These are phyloP conservation scores for Eurois occulta DNA, from an alignment of 2,888 invertebrate species.

Conservation along the genomic window DNA sequence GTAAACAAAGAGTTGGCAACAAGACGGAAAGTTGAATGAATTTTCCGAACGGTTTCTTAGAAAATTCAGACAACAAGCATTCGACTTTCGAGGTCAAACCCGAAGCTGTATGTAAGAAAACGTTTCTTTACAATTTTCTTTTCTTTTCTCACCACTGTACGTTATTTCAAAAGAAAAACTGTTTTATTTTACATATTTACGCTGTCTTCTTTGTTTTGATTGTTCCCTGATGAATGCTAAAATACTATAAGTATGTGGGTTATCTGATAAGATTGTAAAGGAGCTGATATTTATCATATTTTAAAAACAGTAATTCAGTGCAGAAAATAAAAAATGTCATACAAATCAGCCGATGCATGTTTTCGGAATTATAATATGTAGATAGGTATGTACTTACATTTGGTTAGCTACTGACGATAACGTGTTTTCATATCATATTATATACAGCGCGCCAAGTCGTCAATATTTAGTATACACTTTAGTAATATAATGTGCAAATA, in stretches of 20 bases:
- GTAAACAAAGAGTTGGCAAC: conserved; percentile 64
- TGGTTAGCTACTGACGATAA: conserved; percentile 39
- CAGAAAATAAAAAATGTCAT: conserved; percentile 19
- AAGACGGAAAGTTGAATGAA: conserved; percentile 45
- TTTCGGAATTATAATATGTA: neutral
- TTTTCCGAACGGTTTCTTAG: conserved; percentile 21
- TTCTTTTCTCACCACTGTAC: conserved; percentile 14
- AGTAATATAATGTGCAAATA: conserved; percentile 45
- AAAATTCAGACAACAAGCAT: conserved; percentile 26
- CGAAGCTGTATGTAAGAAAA: conserved; percentile 33
- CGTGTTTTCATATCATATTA: conserved; percentile 47
- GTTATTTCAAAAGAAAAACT: conserved; percentile 20
- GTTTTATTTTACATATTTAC: neutral
- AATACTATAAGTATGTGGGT: neutral
- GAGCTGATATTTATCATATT: conserved; percentile 12
- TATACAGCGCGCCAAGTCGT: conserved; percentile 30
- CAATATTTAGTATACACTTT: conserved; percentile 44
- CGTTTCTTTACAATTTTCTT: conserved; percentile 16
- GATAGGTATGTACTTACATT: neutral
- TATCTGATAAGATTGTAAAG: conserved; percentile 6
- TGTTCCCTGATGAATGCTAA: neutral
- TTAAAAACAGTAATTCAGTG: neutral
- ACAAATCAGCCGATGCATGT: neutral
- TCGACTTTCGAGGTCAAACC: conserved; percentile 34
- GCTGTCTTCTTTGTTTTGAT: conserved; percentile 3